Conservation (phyloP, 30 jellyfish, hydroid and myxozoan species). For the Hydra vulgaris region DNA sequence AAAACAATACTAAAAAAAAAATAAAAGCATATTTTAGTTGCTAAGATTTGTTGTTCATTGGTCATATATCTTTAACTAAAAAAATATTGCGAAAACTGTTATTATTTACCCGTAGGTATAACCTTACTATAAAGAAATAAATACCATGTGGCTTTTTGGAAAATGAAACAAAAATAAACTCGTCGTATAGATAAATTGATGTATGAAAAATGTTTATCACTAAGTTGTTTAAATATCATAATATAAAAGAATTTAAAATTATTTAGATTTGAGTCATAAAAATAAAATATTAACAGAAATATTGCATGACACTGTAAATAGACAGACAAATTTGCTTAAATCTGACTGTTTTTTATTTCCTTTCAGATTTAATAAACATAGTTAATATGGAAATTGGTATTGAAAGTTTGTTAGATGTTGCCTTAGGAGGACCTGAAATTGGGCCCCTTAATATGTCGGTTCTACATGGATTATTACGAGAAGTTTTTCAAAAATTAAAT, state of each 20-base stretch:
- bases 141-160: not conserved
- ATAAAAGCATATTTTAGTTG: constrained; percentile 2
- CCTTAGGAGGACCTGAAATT: constrained; percentile 32
- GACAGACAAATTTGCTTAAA: not conserved
- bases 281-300: too few relatives aligned
- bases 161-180: too few relatives aligned
- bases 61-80: not conserved
- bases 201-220: too few relatives aligned
- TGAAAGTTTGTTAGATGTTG: constrained; percentile 24
- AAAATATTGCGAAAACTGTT: not conserved
- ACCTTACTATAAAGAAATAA: not conserved
- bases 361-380: not conserved
- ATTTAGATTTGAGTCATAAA: too few relatives aligned
- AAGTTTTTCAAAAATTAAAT: constrained; percentile 8
- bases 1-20: too few relatives aligned
- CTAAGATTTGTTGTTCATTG: constrained; percentile 10
- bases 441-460: constrained; percentile 19
- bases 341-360: not conserved
- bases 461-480: constrained; percentile 16
- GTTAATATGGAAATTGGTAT: constrained; percentile 19
- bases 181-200: too few relatives aligned
- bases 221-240: too few relatives aligned
- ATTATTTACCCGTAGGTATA: not conserved
- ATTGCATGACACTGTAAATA: not conserved
- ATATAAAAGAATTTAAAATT: too few relatives aligned